These are phyloP conservation scores for Nematolebias whitei DNA, from an alignment of 2,113 vertebrate genomes.

Conservation along the genomic window DNA sequence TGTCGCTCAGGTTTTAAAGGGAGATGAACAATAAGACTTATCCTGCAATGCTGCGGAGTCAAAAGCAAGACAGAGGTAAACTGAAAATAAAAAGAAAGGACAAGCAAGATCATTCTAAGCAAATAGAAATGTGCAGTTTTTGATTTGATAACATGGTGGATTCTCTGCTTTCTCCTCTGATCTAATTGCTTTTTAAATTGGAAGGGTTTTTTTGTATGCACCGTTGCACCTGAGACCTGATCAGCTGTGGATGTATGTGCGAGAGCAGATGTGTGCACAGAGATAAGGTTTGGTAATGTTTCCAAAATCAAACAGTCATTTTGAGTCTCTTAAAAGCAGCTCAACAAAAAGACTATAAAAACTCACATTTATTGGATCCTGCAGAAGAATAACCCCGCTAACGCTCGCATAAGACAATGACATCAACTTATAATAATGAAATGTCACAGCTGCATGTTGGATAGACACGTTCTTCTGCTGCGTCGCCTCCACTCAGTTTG, in stretches of 20 bases:
- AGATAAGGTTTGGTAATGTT: conserved; percentile 11
- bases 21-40: conserved; percentile 10
- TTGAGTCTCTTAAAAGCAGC: conserved; percentile 10
- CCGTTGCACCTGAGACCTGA: background rate
- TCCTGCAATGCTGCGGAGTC: conserved; percentile 2
- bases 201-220: conserved; percentile 28
- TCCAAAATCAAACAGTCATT: conserved; percentile 1
- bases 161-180: conserved; percentile 6
- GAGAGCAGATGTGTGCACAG: conserved; percentile 1
- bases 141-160: conserved; percentile 13
- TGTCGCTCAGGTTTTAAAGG: conserved; percentile 27
- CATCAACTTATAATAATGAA: conserved; percentile 57
- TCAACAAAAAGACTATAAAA: conserved; percentile 4
- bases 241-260: background rate
- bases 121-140: background rate
- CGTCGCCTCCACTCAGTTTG: conserved; percentile 29
- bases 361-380: conserved; percentile 39
- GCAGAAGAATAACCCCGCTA: conserved; percentile 4
- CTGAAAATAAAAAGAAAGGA: background rate
- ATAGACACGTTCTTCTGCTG: conserved; percentile 31
- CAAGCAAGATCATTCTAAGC: background rate
- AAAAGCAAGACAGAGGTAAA: conserved; percentile 12
- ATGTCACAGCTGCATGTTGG: conserved; percentile 32
- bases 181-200: conserved; percentile 58
- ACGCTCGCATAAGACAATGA: conserved; percentile 31